Evolutionary conservation across 2,113 vertebrate genomes (phyloP), one percentile per base, ranked within the genome.

Genomic region (Cryptotis parvus): DNA sequence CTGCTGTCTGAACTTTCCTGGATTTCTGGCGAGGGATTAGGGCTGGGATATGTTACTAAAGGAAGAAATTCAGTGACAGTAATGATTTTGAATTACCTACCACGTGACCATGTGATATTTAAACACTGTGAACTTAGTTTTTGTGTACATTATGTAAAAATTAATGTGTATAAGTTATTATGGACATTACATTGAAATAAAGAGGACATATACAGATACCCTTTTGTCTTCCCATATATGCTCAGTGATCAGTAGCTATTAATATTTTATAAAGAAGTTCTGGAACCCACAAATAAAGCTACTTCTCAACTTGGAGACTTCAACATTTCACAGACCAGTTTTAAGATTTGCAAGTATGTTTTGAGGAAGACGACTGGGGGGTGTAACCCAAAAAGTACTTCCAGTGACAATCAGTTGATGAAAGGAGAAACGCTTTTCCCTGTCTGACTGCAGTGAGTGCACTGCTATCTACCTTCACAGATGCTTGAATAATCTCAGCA

Each of bases 261-360:
- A 49, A 52, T 58, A 58, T 75, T 78, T 91, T 66, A 43, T 49
- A 43, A 70, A 91, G 49, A 70, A 66, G 78, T 86, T 93, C 72
- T 93, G 74, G 43, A 79, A 85, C 11, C 5, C 31, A 58, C 29
- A 26, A 39, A 84, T 80, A 52, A 33, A 69, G 11, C 24, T 33
- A 10, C 4, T 65, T 15, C 33, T 90, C 22, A 37, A 58, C 55
- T 58, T 58, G 18, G 18, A 58, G 55, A 8, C 55, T 58, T 58
- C 22, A 22, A 6, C 18, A 22, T 58, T 24, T 58, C 55, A 9
- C 4, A 8, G 43, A 24, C 27, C 65, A 7, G 14, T 87, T 69
- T 82, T 69, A 81, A 87, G 68, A 43, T 63, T 87, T 37, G 69
- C 45, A 31, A 20, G 6, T 72, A 43, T 24, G 12, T 49, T 66